Conservation (phyloP, 2,113 vertebrate genomes). For the Semicossyphus pulcher region DNA sequence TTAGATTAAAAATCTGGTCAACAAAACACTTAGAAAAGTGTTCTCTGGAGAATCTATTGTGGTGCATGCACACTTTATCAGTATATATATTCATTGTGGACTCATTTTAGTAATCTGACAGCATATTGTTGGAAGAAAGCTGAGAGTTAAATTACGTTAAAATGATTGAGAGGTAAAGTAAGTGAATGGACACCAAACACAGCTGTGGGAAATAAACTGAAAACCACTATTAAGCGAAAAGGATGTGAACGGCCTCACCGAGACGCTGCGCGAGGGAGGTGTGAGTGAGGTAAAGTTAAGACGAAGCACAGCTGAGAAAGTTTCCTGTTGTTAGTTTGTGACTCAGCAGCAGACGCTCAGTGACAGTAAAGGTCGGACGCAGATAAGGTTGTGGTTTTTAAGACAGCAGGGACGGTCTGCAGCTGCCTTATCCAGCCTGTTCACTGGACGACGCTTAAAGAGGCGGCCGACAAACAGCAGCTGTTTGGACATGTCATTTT, state of each 20-base stretch:
- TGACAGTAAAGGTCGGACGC: slow-evolving; percentile 53
- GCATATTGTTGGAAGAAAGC: not conserved
- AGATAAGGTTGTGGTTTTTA: slow-evolving; percentile 35
- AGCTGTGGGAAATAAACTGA: not conserved
- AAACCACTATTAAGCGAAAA: not conserved
- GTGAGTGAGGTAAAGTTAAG: not conserved
- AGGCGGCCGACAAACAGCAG: not conserved
- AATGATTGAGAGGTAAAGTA: not conserved
- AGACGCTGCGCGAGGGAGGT: not conserved
- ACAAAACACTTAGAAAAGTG: slow-evolving; percentile 22
- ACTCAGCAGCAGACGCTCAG: not conserved
- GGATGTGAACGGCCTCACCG: not conserved
- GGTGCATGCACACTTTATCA: slow-evolving; percentile 2
- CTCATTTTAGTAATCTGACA: slow-evolving; percentile 2
- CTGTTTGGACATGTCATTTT: not conserved
- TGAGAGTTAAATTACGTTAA: not conserved
- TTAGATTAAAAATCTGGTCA: slow-evolving; percentile 35
- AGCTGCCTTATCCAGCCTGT: not conserved
- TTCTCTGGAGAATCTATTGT: not conserved
- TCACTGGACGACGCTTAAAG: not conserved
- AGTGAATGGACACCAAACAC: not conserved
- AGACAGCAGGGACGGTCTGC: not conserved
- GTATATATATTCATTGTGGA: not conserved
- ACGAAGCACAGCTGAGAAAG: not conserved
- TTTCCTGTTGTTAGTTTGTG: not conserved